These are phyloP conservation scores for Ganaspis brasiliensis DNA, from an alignment of 2,888 invertebrate genomes.

Conservation along the genomic window DNA sequence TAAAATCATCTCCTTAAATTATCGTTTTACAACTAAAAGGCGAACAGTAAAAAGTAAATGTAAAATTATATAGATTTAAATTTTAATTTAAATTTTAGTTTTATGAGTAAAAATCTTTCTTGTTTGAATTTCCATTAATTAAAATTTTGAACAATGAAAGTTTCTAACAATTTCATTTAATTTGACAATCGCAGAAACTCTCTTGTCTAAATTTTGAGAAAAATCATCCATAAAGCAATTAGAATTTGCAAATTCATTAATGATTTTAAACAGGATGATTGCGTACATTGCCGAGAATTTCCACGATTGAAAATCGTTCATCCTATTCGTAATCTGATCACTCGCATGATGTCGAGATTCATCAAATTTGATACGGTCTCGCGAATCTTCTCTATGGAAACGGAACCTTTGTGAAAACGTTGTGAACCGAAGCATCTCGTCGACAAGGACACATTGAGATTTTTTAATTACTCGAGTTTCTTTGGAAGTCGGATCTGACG, in stretches of 20 bases:
- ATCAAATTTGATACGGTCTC: constrained; percentile 70
- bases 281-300: constrained; percentile 3
- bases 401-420: constrained; percentile 63
- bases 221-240: neutral
- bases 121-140: too few species aligned
- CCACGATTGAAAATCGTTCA: constrained; percentile 39
- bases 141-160: too few species aligned
- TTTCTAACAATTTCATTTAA: neutral
- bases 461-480: constrained; percentile 74
- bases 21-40: too few species aligned
- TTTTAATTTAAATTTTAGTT: too few species aligned
- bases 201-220: too few species aligned
- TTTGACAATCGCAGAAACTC: too few species aligned
- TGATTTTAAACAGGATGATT: neutral
- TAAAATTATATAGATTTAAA: too few species aligned
- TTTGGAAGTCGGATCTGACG: constrained; percentile 47
- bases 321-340: constrained; percentile 56
- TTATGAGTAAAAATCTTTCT: too few species aligned
- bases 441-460: constrained; percentile 70
- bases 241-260: neutral
- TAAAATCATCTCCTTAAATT: too few species aligned
- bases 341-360: constrained; percentile 66
- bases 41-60: too few species aligned
- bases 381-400: constrained; percentile 62
- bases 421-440: constrained; percentile 62